Evolutionary conservation across 2,113 vertebrate species (phyloP), one percentile per base, ranked within the genome.

Genomic region (Morone chrysops): DNA sequence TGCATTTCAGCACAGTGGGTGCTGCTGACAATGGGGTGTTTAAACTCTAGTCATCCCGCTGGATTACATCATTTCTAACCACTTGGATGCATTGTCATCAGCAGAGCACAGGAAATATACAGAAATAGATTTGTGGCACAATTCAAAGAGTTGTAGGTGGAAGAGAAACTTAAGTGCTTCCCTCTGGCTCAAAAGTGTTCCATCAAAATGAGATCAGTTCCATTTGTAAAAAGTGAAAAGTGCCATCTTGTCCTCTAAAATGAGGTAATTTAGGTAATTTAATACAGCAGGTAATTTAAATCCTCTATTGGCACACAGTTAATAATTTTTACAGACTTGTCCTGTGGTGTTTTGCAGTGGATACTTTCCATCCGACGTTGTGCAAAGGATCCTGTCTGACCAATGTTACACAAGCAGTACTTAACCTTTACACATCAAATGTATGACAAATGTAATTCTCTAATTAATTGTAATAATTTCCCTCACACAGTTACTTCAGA

Each of bases 101-200:
- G 22, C n/a, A 47, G 10, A 70, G 47, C 47, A 62, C 71, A 65
- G 60, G 31, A 41, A 66, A 43, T 5, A 1, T 14, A 45, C 22
- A n/a, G 50, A 63, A 63, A 62, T 62, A 70, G 6, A 56, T 59
- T n/a, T 57, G 31, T 18, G 31, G 16, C 5, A 36, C 43, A 0
- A 38, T 69, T 3, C 45, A 61, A 61, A 70, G 11, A 63, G 3
- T 31, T 75, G 70, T 22, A 40, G 67, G 18, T 74, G 70, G 70
- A 68, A 69, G 12, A 59, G 45, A 25, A 74, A 14, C 17, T 2
- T 10, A 22, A 8, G 0, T 18, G 25, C 31, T 40, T 60, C 16
- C 17, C 11, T 60, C 3, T 57, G 22, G 17, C 16, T 48, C n/a
- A 31, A 18, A 59, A 57, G 18, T 54, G 8, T 51, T 53, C 25